These are phyloP conservation scores for Dione vanillae DNA, from an alignment of 2,888 invertebrate species.

Conservation along the genomic window DNA sequence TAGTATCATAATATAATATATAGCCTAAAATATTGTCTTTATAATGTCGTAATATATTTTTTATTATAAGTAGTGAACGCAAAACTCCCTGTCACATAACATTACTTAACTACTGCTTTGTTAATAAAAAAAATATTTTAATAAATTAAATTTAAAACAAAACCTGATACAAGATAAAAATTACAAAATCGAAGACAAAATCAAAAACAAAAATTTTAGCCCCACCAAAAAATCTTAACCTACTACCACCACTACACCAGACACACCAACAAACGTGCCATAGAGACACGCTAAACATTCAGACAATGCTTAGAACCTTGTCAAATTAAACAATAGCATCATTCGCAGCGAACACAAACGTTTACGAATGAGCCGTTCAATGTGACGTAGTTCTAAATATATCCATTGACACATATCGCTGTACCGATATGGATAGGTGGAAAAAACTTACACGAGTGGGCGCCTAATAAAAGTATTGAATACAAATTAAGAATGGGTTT, in stretches of 20 bases:
- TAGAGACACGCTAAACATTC: background rate
- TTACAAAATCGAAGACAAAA: too few species aligned
- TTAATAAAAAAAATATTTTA: too few species aligned
- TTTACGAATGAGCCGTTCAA: constrained; percentile 3
- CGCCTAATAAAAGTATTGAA: background rate
- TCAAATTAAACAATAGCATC: constrained; percentile 17
- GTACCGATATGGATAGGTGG: constrained; percentile 10
- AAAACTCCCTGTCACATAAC: too few species aligned
- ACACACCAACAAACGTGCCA: constrained; percentile 1
- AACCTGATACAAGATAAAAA: too few species aligned
- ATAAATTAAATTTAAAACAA: too few species aligned
- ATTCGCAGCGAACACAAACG: constrained; percentile 2
- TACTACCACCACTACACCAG: background rate
- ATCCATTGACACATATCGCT: constrained; percentile 18
- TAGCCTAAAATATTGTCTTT: too few species aligned
- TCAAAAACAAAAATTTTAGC: too few species aligned
- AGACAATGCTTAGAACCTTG: constrained; percentile 5
- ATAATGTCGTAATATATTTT: too few species aligned
- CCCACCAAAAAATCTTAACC: background rate
- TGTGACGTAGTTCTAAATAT: constrained; percentile 26
- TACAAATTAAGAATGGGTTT: too few species aligned
- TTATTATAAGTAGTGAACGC: too few species aligned
- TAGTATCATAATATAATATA: too few species aligned
- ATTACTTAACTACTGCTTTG: too few species aligned
- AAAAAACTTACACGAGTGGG: background rate